Base-by-base conservation (phyloP, 2,888 invertebrate genomes). In the Dilophus febrilis region DNA sequence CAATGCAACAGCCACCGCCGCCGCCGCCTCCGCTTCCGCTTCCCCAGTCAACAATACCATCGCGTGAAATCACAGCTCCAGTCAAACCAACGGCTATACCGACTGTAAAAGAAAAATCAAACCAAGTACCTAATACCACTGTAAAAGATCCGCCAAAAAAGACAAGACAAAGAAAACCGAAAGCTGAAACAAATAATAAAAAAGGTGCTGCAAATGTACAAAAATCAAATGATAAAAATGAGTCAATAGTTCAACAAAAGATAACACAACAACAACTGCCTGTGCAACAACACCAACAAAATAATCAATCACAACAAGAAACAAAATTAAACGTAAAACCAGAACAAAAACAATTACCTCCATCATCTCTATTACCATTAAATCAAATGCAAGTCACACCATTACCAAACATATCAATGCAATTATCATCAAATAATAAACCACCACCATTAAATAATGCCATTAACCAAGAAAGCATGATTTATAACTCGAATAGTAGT, bases 221-320 rank as follows among this genome's bases (percentile, higher is more conserved):
- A 13, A 12, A 30, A 13, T 17, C 32, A 33, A 33, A 33, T 10
- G 8, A 11, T 11, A 13, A 6, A 10, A 6, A 8, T 11, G 13
- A 11, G 11, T 11, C 34, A 34, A 12, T 19, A 16, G 18, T n/a
- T n/a, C 34, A 34, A 34, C 34, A 34, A 17, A 10, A 11, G 14
- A 22, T 6, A 22, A 22, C 22, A 11, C 26, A 26, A 27, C n/a
- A 54, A 51, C 13, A 33, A 33, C 16, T 7, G 8, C 16, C 3
- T 13, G 4, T 16, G 10, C n/a, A 26, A 27, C 26, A 14, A 27
- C 27, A 37, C 8, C 40, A 43, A 32, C 57, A 57, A 35, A 8
- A 11, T 28, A 37, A 37, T 28, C 14, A 14, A 27, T 17, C 27
- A 11, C 40, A 3, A 14, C 40, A 28, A 36, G 37, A 34, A 41